Evolutionary conservation across 2,888 invertebrate genomes (phyloP), one percentile per base, ranked within the genome.

Genomic region (Rhorus exstirpatorius): DNA sequence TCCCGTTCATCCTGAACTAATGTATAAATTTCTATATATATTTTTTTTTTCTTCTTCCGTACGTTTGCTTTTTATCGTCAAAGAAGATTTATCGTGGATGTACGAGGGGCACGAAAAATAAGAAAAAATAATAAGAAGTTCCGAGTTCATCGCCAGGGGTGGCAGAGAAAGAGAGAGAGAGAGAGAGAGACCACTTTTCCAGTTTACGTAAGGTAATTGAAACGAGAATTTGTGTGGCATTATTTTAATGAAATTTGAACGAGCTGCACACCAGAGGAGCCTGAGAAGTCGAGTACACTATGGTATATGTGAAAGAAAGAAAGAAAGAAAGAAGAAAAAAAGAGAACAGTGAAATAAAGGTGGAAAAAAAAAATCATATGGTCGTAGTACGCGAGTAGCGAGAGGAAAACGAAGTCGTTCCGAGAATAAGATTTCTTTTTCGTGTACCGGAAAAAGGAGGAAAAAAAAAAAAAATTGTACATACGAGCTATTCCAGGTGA

Each of bases 181-280:
- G 58, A 65, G 38, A 17, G 38, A 61, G 44, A 55, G 44, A 41
- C 51, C 61, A 41, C n/a, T 65, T 65, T 65, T 46, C 24, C 38
- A 44, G 76, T 58, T 53, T 60, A 46, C 61, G 19, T 61, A 41
- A 68, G 38, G 84, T 87, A 89, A 89, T 87, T 87, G 86, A 81
- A 88, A 86, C 61, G 86, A 81, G 83, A 83, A 87, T 87, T 89
- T 85, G 84, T 84, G 83, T 84, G 84, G 83, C 83, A 80, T 83
- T 86, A 85, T 87, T 89, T 87, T 85, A 87, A 88, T 88, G 85
- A 87, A 87, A 88, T 84, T 81, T 80, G 76, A 76, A 79, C 53
- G 53, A 79, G 67, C 71, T 55, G 46, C 19, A 46, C 67, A 53
- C 67, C 38, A 41, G 70, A 49, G 4, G 17, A 8, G 14, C 12